Evolutionary conservation across 2,113 vertebrate species (phyloP), one percentile per base, ranked within the genome.

Genomic region (Aegypius monachus): DNA sequence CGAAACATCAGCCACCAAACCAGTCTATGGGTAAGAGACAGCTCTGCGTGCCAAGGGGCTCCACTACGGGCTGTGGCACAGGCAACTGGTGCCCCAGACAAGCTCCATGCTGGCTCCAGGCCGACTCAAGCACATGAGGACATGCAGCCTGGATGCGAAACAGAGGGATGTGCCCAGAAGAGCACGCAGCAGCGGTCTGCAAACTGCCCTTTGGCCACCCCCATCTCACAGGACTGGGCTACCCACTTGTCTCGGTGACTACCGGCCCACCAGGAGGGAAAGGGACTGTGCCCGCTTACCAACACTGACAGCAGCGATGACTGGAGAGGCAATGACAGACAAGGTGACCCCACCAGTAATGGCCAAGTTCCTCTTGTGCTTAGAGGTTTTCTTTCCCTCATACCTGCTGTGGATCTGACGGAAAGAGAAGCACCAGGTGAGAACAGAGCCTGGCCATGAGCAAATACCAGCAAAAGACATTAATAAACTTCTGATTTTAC

Each of bases 261-360:
- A 10, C 50, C 23, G 40, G 81, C 66, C 63, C 73, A 72, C 7
- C 42, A 78, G 86, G 75, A 68, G 34, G 45, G 25, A 19, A 19
- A 12, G 9, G 32, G 45, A 31, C 27, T 10, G 66, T 20, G 22
- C 27, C 67, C 70, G 93, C 99, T 98, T 96, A 99, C 99, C 99
- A 16, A 99, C 99, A 73, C 99, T 99, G 97, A 99, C 99, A 29
- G 99, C 99, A 50, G 99, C 99, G 38, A 99, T 99, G 92, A 99
- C 99, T 1, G 99, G 99, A 38, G 99, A 99, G 13, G 99, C 99
- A 48, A 99, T 98, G 96, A 99, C 99, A 1, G 99, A 99, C 97
- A 99, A 79, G 93, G 99, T 99, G 96, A 99, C 99, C 48, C 99
- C 99, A 19, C 99, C 99, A 5, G 99, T 99, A 85, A 99, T 99